These are phyloP conservation scores for Gobio occitaniae DNA, from an alignment of 2,797 vertebrate genomes.

Conservation along the genomic window DNA sequence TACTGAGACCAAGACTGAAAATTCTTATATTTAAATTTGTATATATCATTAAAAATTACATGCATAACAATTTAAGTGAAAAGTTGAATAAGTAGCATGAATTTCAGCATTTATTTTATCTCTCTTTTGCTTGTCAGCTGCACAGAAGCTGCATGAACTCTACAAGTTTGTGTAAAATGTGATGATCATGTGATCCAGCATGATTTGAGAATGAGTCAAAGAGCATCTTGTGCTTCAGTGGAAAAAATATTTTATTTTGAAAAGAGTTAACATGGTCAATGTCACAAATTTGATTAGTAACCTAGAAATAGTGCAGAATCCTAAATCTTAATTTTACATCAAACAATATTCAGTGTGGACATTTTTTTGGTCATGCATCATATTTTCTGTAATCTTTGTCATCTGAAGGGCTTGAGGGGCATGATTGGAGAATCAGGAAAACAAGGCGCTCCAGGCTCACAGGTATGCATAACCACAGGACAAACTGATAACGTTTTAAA, in stretches of 20 bases:
- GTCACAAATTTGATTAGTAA: not conserved
- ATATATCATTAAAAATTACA: too few species aligned
- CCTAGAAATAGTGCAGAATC: not conserved
- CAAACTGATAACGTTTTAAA: not conserved
- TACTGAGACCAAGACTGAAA: not conserved
- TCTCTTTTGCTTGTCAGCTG: not conserved
- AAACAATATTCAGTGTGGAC: not conserved
- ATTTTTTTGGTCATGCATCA: not conserved
- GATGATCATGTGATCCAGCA: not conserved
- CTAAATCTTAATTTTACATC: not conserved
- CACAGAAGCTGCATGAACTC: not conserved
- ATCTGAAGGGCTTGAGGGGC: slow-evolving; percentile 76
- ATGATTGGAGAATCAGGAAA: slow-evolving; percentile 72
- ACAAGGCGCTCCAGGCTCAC: slow-evolving; percentile 69
- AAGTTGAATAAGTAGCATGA: not conserved
- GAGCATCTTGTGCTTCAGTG: not conserved
- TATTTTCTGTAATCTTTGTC: slow-evolving; percentile 37
- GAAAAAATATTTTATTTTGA: not conserved
- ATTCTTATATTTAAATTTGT: not conserved
- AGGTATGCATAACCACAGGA: slow-evolving; percentile 66
- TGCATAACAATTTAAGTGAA: not conserved
- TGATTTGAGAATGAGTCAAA: not conserved
- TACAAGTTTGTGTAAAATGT: not conserved
- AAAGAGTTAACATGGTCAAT: not conserved
- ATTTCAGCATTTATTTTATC: slow-evolving; percentile 1